Evolutionary conservation across 2,113 vertebrate species (phyloP).

Genomic region (Dendropsophus ebraccatus): DNA sequence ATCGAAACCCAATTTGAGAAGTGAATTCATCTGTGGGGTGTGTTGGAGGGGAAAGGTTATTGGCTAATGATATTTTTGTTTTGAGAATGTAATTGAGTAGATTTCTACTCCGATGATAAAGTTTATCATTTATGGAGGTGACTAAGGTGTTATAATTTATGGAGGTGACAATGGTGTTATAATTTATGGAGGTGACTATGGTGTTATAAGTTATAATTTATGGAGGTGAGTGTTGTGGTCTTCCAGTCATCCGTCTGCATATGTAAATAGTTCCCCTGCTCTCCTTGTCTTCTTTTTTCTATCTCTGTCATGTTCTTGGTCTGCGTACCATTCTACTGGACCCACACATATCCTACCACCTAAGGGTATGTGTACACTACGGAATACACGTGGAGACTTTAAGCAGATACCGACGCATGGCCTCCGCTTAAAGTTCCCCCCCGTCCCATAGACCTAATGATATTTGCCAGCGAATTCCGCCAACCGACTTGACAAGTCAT

Average conservation of each 20-base stretch:
- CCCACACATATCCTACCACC: not conserved
- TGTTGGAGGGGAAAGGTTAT: not conserved
- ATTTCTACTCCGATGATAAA: not conserved
- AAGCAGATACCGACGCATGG: too few species aligned
- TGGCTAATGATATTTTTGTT: not conserved
- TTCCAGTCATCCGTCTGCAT: not conserved
- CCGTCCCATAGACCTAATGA: too few species aligned
- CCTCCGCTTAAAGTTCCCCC: too few species aligned
- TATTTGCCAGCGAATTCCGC: too few species aligned
- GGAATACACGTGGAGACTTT: too few species aligned
- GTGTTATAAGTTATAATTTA: too few species aligned
- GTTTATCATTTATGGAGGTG: not conserved
- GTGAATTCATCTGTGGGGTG: not conserved
- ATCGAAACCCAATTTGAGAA: not conserved
- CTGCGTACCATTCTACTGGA: not conserved
- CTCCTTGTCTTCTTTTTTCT: not conserved
- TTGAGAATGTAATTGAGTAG: not conserved
- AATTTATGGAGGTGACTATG: too few species aligned
- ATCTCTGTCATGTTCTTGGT: not conserved
- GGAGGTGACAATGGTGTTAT: too few species aligned
- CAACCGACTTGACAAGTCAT: too few species aligned
- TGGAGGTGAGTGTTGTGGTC: not conserved
- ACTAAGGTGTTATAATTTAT: not conserved
- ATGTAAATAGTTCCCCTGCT: not conserved
- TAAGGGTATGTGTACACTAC: too few species aligned